Evolutionary conservation across 1,140 invertebrate species (phyloP), one percentile per base, ranked within the genome.

Genomic region (Ericerus pela): DNA sequence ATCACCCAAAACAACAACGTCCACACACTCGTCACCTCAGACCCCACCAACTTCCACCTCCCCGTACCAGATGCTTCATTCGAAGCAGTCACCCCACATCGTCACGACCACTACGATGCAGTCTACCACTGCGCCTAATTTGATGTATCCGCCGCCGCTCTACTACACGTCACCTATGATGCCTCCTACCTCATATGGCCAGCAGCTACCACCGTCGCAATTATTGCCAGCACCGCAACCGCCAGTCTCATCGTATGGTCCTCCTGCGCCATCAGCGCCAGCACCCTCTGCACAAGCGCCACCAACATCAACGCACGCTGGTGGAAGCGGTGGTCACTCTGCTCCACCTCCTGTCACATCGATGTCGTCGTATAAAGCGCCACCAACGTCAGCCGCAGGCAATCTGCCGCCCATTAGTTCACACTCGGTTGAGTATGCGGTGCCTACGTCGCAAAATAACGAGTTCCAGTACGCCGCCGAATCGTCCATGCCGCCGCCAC

Each of bases 211-310:
- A 2, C 1, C 54, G 5, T 18, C 27, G 3, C 26, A 2, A 31
- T 16, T 16, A 14, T 3, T 26, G 2, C 27, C 16, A 1, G 38
- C 28, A 26, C 37, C 14, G 3, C 4, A 14, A 14, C 47, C 5
- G 5, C 47, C 11, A 26, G 18, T 4, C 8, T 43, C 18, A 43
- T 24, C 10, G 47, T 6, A 4, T 28, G 10, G 26, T 28, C 26
- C 47, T 51, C 26, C 47, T 11, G n/a, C 2, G 11, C 20, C 22
- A 20, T 5, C 26, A 68, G 65, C 38, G 64, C 65, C 20, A 55
- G 59, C 63, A 1, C 66, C 67, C 0, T 63, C 68, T 2, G 67
- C 66, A n/a, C 66, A 63, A 14, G 61, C 61, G 0, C 63, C 65
- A 36, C 63, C 61, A 18, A 61, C 61, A 20, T 47, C 61, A 31